Evolutionary conservation across 2,888 invertebrate genomes (phyloP).

Genomic region (Dicyrtoma fusca): DNA sequence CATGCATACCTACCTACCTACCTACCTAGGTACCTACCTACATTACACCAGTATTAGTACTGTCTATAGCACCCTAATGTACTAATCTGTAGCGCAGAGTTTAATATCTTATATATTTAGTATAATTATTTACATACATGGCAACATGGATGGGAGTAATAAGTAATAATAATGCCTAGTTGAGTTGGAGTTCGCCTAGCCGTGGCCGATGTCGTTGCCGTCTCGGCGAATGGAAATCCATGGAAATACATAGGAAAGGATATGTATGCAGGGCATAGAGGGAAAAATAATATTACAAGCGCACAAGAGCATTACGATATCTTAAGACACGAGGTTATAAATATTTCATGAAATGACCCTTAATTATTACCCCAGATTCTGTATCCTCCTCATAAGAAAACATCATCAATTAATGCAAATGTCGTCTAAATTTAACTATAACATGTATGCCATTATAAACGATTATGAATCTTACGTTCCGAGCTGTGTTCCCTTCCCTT

Average conservation of each 20-base stretch:
- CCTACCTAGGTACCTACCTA: no score
- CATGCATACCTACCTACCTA: no score
- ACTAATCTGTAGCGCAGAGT: no score
- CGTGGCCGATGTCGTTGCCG: neutral
- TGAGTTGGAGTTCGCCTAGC: no score
- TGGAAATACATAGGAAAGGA: neutral
- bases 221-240: constrained; percentile 6
- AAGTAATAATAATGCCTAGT: no score
- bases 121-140: no score
- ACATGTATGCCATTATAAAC: constrained; percentile 16
- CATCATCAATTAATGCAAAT: constrained; percentile 54
- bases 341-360: constrained; percentile 57
- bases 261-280: neutral
- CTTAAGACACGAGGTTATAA: constrained; percentile 45
- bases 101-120: no score
- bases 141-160: no score
- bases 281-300: neutral
- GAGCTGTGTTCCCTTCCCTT: constrained; percentile 12
- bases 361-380: constrained; percentile 55
- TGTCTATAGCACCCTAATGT: no score
- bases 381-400: constrained; percentile 30
- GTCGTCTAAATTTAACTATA: constrained; percentile 50
- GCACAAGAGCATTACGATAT: constrained; percentile 14
- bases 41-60: no score
- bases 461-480: constrained; percentile 5